Base-by-base conservation (phyloP, 1,140 invertebrate species). In the Caenorhabditis latens region DNA sequence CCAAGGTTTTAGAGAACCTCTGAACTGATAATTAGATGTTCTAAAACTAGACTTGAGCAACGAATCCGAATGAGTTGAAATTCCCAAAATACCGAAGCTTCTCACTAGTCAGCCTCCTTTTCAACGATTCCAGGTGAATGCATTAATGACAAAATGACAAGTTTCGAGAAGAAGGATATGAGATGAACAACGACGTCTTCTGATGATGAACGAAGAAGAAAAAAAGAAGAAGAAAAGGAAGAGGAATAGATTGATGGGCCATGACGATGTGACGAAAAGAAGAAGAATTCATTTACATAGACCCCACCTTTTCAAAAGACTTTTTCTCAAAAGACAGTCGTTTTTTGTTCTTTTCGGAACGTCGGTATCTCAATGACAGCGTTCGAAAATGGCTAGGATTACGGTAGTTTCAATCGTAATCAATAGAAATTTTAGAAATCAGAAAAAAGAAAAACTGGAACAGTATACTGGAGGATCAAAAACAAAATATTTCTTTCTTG, bases 211-310 rank as follows among this genome's bases (percentile, higher is more conserved):
- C 11, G 50, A 63, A 48, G 7, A 32, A 14, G 16, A 65, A 48
- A 67, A 40, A 42, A 48, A 21, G 32, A 63, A 48, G 53, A 8
- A 63, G n/a, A 58, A 50, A 57, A 46, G 21, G 53, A 40, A 42
- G 71, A 79, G 46, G 46, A 79, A 79, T 79, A 79, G 71, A 58
- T 85, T 85, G 63, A 85, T 85, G 63, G 84, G 48, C 84, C 84
- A 67, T 85, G 84, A 75, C 84, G 58, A 58, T 40, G 83, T 48
- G 83, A 58, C 24, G 84, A 84, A 19, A 40, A 63, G 32, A 84
- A 67, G 32, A 67, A 84, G 57, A 19, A 63, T 79, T 79, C 71
- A 79, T 79, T 79, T 79, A 79, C 71, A 79, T 79, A 79, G 71
- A 53, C 8, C 43, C n/a, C 71, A n/a, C 16, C 71, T 21, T 32